Evolutionary conservation across 2,113 vertebrate species (phyloP).

Genomic region (Lepisosteus oculatus): DNA sequence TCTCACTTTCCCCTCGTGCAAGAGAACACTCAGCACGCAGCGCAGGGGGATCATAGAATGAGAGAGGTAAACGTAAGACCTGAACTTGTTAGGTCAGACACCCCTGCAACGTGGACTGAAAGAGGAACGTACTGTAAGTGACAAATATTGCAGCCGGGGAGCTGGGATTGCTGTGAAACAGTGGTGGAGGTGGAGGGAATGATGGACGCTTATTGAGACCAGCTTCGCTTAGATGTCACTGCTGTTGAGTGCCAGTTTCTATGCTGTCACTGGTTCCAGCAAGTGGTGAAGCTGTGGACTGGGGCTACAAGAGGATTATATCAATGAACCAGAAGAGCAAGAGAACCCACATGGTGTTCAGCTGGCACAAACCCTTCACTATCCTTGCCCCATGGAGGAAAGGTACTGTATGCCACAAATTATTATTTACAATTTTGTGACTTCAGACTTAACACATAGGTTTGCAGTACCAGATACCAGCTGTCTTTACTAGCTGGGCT

Average conservation of each 20-base stretch:
- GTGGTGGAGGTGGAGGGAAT: too few species aligned
- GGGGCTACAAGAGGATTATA: slow-evolving; percentile 1
- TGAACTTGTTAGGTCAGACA: too few species aligned
- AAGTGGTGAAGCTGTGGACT: slow-evolving; percentile 11
- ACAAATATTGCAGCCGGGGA: too few species aligned
- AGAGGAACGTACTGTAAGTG: neutral
- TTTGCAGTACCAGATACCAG: too few species aligned
- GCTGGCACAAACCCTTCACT: slow-evolving; percentile 71
- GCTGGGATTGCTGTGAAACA: too few species aligned
- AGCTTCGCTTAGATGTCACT: slow-evolving; percentile 7
- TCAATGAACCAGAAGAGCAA: slow-evolving; percentile 56
- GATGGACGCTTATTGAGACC: too few species aligned
- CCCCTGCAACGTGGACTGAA: neutral
- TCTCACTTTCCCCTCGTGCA: slow-evolving; percentile 18
- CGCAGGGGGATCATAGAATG: neutral
- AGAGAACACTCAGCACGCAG: neutral
- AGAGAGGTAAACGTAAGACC: neutral
- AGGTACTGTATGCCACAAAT: slow-evolving; percentile 55
- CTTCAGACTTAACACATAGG: neutral
- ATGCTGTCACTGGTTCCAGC: neutral
- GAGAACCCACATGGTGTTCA: slow-evolving; percentile 59
- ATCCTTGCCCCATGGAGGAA: slow-evolving; percentile 67
- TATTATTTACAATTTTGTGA: neutral
- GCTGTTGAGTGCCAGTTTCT: neutral
- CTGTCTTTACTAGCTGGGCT: neutral